Evolutionary conservation across 2,113 vertebrate species (phyloP), one percentile per base, ranked within the genome.

Genomic region (Tupaia tana): DNA sequence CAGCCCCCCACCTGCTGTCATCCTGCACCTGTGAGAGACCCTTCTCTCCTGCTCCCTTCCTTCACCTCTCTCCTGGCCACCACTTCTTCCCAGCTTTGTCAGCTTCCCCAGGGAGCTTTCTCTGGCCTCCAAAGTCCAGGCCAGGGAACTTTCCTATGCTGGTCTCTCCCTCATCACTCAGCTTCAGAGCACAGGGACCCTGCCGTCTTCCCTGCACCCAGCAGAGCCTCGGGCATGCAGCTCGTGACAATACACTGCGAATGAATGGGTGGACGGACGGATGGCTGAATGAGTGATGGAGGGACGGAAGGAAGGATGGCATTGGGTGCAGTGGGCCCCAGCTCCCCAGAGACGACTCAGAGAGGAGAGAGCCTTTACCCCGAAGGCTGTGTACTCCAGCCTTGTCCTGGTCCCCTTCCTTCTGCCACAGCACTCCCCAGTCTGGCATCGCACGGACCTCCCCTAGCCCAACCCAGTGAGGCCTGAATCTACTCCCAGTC

Each of bases 1-100:
- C 64, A 1, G 0, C 14, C 22, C 59, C 25, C 34, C 24, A 13
- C 0, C 13, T 19, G 4, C 10, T 52, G 34, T 27, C 63, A 2
- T 1, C 54, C 70, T 24, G 12, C 86, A 19, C 24, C 59, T 73
- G 27, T 7, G 3, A 13, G 8, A 77, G 56, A 31, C 2, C 14
- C 7, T 10, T 29, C 7, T 43, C 24, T 54, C 82, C 31, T 8
- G 63, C 66, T 25, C 22, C 58, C 25, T 24, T 78, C 58, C 63
- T 27, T 63, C 74, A 31, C 2, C 29, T 66, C 12, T 34, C 71
- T 66, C 86, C 56, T 9, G 52, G 27, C 22, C 61, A 27, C 8
- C 43, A 6, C n/a, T n/a, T 8, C 1, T 8, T 7, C 34, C 19
- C 90, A 69, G 69, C 9, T 93, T 58, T 6, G 24, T n/a, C 27